Evolutionary conservation across 2,888 invertebrate species (phyloP).

Genomic region (Quadriops clusia): DNA sequence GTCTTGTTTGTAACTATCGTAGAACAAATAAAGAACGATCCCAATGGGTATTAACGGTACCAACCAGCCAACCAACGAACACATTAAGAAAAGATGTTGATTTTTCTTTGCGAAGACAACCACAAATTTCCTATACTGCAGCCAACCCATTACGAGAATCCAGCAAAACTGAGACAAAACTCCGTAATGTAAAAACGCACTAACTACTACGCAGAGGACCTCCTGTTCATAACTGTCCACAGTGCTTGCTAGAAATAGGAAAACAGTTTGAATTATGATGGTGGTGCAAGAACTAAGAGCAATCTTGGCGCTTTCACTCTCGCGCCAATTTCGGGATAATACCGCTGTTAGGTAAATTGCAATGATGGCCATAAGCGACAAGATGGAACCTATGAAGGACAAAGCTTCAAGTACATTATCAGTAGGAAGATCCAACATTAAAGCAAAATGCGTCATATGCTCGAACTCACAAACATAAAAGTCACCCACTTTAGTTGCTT

Average conservation of each 20-base stretch:
- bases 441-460: conserved; percentile 11
- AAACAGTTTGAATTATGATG: conserved; percentile 6
- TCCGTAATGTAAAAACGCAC: conserved; percentile 7
- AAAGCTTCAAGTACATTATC: background rate
- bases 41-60: conserved; percentile 7
- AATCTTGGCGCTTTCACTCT: conserved; percentile 4
- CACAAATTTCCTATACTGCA: conserved; percentile 8
- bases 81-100: background rate
- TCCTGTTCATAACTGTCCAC: background rate
- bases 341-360: conserved; percentile 7
- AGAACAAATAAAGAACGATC: background rate
- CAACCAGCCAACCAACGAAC: conserved; percentile 5
- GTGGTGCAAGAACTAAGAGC: conserved; percentile 6
- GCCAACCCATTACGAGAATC: conserved; percentile 9
- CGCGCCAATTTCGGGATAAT: conserved; percentile 8
- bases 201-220: conserved; percentile 4
- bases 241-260: conserved; percentile 6
- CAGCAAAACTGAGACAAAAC: conserved; percentile 9
- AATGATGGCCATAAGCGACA: conserved; percentile 5
- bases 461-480: conserved; percentile 8
- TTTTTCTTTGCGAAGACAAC: conserved; percentile 2
- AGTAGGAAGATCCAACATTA: conserved; percentile 7
- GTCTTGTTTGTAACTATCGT: conserved; percentile 3
- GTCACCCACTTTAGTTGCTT: too few species aligned
- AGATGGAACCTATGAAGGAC: conserved; percentile 2